Evolutionary conservation across 35 echinoderm and acorn worm genomes (phyloP).

Genomic region (Chiridota heheva): DNA sequence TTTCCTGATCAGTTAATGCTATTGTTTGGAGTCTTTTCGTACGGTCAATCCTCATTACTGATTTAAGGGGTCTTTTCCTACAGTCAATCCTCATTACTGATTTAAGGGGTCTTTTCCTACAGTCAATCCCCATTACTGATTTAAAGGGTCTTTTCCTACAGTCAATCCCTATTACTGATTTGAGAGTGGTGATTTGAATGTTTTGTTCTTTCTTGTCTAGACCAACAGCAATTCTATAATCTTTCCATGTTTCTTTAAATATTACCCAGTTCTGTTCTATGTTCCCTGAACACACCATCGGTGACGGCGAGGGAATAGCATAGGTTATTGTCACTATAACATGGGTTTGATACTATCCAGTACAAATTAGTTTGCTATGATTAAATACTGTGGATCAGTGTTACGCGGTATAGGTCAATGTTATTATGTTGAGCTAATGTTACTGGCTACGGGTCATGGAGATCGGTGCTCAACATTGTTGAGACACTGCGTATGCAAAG

Average conservation of each 20-base stretch:
- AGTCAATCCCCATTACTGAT: no score
- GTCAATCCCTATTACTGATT: constrained; percentile 21
- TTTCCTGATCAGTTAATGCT: not conserved
- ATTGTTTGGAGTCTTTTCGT: constrained; percentile 29
- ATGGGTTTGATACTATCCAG: no score
- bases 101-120: no score
- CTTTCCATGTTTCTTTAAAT: constrained; percentile 28
- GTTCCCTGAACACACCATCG: constrained; percentile 26
- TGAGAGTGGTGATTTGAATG: constrained; percentile 23
- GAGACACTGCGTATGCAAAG: no score
- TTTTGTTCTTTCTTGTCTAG: constrained; percentile 24
- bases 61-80: no score
- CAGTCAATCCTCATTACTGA: no score
- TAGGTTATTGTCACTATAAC: constrained; percentile 1
- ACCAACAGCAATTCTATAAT: constrained; percentile 18
- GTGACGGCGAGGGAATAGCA: constrained; percentile 24
- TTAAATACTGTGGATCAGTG: no score
- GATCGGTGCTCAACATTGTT: no score
- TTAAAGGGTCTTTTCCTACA: constrained; percentile 12
- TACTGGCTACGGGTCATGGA: no score
- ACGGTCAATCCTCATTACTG: constrained; percentile 25
- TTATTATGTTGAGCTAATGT: no score
- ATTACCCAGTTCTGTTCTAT: not conserved
- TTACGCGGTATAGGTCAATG: no score
- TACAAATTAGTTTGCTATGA: no score